Conservation (phyloP, 2,888 invertebrate species). For the Chouioia cunea region DNA sequence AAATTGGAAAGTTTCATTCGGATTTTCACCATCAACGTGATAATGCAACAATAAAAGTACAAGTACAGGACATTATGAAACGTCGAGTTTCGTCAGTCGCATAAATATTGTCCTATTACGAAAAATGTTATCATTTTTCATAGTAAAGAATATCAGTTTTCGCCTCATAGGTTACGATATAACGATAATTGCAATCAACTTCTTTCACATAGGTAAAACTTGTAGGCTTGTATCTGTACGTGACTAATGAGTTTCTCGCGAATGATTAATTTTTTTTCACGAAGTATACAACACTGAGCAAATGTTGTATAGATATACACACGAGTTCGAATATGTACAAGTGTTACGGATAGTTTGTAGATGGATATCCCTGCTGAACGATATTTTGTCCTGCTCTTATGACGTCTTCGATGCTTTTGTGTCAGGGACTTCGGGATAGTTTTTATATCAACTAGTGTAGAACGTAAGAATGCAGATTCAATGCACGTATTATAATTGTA, state of each 20-base stretch:
- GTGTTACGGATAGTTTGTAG: neutral
- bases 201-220: no score
- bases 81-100: no score
- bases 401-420: slow-evolving; percentile 29
- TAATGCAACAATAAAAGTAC: no score
- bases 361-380: no score
- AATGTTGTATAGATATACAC: neutral
- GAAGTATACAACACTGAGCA: neutral
- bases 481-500: neutral
- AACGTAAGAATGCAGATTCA: slow-evolving; percentile 18
- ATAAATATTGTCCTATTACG: no score
- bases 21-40: no score
- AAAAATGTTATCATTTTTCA: no score
- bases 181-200: no score
- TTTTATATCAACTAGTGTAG: slow-evolving; percentile 21
- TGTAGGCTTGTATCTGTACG: slow-evolving; percentile 4
- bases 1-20: no score
- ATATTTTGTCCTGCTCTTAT: neutral
- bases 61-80: no score
- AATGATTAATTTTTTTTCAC: slow-evolving; percentile 24
- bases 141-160: no score
- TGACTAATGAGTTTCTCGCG: slow-evolving; percentile 27
- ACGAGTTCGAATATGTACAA: neutral
- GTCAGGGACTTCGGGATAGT: slow-evolving; percentile 43
- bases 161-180: no score